Evolutionary conservation across 1,140 invertebrate species (phyloP).

Genomic region (Mesaphorura yosii): DNA sequence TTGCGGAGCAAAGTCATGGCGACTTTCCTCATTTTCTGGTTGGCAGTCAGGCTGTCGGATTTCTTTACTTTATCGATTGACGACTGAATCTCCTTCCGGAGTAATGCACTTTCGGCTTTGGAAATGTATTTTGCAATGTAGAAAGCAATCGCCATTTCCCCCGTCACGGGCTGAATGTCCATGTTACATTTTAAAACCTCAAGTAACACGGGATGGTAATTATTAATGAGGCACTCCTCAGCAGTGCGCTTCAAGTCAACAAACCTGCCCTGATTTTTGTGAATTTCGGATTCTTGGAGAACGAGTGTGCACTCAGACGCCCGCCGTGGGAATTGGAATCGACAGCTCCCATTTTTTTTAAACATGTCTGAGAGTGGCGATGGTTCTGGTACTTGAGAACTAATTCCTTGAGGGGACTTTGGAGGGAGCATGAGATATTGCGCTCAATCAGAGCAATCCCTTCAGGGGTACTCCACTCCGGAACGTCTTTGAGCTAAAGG

Average conservation of each 20-base stretch:
- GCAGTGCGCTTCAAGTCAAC: slow-evolving; percentile 12
- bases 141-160: slow-evolving; percentile 34
- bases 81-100: slow-evolving; percentile 29
- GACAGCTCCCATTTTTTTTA: not conserved
- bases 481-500: too few species aligned
- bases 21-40: not conserved
- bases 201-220: slow-evolving; percentile 33
- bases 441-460: too few species aligned
- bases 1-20: slow-evolving; percentile 8
- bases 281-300: slow-evolving; percentile 4
- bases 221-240: slow-evolving; percentile 30
- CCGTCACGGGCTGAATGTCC: slow-evolving; percentile 32
- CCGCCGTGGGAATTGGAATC: slow-evolving; percentile 3
- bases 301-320: slow-evolving; percentile 7
- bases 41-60: slow-evolving; percentile 5
- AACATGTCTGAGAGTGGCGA: too few species aligned
- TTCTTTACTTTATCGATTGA: slow-evolving; percentile 32
- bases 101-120: slow-evolving; percentile 35
- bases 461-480: not conserved
- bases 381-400: not conserved
- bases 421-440: not conserved
- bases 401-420: not conserved
- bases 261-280: slow-evolving; percentile 10
- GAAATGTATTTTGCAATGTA: slow-evolving; percentile 37
- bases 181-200: slow-evolving; percentile 34